A percentile compares a stretch with the other conserved stretches of the same genome.
Evolutionary conservation across 2,888 invertebrate species (phyloP).

Genomic region (Mesorhabditis spiculigera): DNA sequence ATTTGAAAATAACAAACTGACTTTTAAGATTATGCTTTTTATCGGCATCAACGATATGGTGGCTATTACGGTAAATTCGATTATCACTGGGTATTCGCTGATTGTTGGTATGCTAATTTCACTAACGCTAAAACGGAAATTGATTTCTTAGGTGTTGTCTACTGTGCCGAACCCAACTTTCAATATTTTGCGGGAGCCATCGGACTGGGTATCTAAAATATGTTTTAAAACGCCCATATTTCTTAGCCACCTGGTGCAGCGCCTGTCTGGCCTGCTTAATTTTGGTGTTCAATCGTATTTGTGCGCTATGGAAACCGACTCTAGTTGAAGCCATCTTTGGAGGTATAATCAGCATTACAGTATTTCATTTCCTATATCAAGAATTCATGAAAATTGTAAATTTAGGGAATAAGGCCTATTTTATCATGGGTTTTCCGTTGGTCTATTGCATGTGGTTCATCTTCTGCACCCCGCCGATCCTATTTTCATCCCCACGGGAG

Average conservation of each 20-base stretch:
- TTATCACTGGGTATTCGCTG: background rate
- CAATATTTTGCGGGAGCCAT: background rate
- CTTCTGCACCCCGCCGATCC: background rate
- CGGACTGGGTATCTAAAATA: constrained; percentile 4
- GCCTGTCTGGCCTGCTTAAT: constrained; percentile 6
- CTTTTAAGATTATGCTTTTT: background rate
- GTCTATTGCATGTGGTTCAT: background rate
- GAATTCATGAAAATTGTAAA: background rate
- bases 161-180: constrained; percentile 2
- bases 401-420: background rate
- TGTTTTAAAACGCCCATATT: background rate
- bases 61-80: constrained; percentile 4
- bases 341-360: background rate
- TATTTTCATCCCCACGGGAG: background rate
- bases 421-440: background rate
- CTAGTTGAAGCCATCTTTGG: background rate
- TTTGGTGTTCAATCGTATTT: constrained; percentile 1
- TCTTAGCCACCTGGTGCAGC: background rate
- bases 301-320: background rate
- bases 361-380: background rate
- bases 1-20: no score
- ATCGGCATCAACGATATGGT: background rate
- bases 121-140: no score
- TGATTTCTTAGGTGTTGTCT: background rate
- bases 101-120: background rate